Percentiles rank a stretch among this genome's conserved stretches.
These are phyloP conservation scores for Etia nguti DNA, from an alignment of 2,113 vertebrate genomes.

Conservation along the genomic window DNA sequence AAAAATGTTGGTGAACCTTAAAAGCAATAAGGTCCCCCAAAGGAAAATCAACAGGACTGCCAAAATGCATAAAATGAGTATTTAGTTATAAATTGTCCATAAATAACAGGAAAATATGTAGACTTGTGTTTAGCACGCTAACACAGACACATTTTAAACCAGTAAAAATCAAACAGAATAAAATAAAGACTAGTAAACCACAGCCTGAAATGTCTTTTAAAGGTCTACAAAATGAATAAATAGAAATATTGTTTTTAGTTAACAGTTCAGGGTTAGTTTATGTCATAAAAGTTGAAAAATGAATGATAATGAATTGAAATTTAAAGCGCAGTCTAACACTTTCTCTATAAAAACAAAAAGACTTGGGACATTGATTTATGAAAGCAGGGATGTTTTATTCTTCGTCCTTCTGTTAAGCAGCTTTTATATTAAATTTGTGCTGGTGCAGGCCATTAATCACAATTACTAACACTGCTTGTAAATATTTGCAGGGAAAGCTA, in stretches of 20 bases:
- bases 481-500: neutral
- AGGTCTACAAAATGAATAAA: neutral
- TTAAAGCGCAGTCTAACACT: neutral
- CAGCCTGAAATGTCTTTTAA: neutral
- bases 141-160: neutral
- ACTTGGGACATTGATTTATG: neutral
- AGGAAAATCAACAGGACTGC: neutral
- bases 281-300: neutral
- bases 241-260: neutral
- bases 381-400: neutral
- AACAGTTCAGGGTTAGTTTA: neutral
- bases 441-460: neutral
- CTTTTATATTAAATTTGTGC: neutral
- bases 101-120: neutral
- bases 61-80: neutral
- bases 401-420: neutral
- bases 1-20: neutral
- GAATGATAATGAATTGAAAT: neutral
- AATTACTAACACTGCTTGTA: neutral
- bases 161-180: neutral
- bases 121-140: neutral
- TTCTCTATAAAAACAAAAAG: neutral
- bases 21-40: neutral
- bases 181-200: neutral
- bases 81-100: neutral